Conservation (phyloP, 2,797 vertebrate species). For the Sciaenops ocellatus region DNA sequence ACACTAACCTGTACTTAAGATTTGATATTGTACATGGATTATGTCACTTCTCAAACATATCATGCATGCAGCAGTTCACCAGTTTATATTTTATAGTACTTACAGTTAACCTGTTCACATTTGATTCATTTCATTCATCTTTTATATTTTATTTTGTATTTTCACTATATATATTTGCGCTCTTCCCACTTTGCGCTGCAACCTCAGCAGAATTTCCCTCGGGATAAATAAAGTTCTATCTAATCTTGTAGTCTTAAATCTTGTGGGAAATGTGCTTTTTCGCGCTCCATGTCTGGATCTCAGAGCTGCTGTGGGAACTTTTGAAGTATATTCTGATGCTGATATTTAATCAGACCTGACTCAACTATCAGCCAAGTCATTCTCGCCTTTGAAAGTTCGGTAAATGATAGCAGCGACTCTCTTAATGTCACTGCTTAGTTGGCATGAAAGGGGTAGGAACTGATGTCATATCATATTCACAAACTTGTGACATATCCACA, state of each 20-base stretch:
- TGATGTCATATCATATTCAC: too few relatives aligned
- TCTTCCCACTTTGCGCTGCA: not conserved
- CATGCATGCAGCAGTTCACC: too few relatives aligned
- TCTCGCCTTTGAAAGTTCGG: constrained; percentile 43
- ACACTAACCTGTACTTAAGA: not conserved
- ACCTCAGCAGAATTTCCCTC: not conserved
- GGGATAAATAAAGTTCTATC: not conserved
- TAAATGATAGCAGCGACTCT: constrained; percentile 49
- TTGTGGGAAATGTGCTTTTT: constrained; percentile 31
- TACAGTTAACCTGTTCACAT: not conserved
- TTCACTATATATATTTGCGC: not conserved
- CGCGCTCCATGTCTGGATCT: constrained; percentile 14
- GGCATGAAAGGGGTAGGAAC: constrained; percentile 18
- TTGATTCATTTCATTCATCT: not conserved
- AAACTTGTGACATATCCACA: not conserved
- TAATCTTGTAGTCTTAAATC: not conserved
- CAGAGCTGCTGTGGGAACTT: constrained; percentile 21
- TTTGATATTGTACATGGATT: not conserved
- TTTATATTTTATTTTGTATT: not conserved
- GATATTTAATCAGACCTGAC: constrained; percentile 32
- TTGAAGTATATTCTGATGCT: not conserved
- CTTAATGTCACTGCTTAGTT: constrained; percentile 23
- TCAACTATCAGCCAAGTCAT: constrained; percentile 10
- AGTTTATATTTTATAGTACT: too few relatives aligned
- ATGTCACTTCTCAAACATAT: not conserved